Evolutionary conservation across 1,140 invertebrate species (phyloP), one percentile per base, ranked within the genome.

Genomic region (Platorchestia sp.): DNA sequence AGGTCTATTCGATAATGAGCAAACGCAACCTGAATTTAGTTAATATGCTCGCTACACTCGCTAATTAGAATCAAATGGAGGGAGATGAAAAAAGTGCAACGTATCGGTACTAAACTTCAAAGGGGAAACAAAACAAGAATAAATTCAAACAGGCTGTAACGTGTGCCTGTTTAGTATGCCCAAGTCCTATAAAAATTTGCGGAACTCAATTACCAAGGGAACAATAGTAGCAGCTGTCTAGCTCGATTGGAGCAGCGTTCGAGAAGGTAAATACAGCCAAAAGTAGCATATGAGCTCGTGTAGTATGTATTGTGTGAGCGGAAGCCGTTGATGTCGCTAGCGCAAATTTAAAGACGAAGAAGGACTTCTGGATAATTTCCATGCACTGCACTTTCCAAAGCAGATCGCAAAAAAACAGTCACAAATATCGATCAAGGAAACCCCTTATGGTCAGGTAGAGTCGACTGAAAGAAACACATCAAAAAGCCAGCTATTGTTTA

Each of bases 401-500:
- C 36, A 75, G 1, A 36, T 22, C 59, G 27, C 14, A 36, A 75
- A 75, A 75, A 27, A 75, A 75, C 59, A 75, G 59, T 75, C 59
- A 75, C 27, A 27, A 75, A 75, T 10, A 75, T 75, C 59, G 59
- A 75, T 75, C 59, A 75, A 75, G 59, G 59, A 75, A 75, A 75
- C 59, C 59, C 59, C 59, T 75, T 36, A 75, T 75, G 59, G 59
- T 10, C 59, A 10, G 59, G 59, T 36, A 75, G 36, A 75, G 59
- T 75, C 41, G n/a, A 44, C 91, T 47, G 22, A 45, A 93, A 93
- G 91, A 93, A 93, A 93, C 91, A 45, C 91, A 93, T 93, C 91
- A 93, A 93, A 93, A 93, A 93, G 45, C 91, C 91, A 93, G 43
- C 91, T 93, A 93, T 93, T 93, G 91, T 93, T 93, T 93, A 93